A percentile compares a stretch with the other conserved stretches of the same genome.
phyloP scores from a whole-genome alignment of 30 jellyfish, hydroid and myxozoan species.

The Cassiopea andromeda region DNA sequence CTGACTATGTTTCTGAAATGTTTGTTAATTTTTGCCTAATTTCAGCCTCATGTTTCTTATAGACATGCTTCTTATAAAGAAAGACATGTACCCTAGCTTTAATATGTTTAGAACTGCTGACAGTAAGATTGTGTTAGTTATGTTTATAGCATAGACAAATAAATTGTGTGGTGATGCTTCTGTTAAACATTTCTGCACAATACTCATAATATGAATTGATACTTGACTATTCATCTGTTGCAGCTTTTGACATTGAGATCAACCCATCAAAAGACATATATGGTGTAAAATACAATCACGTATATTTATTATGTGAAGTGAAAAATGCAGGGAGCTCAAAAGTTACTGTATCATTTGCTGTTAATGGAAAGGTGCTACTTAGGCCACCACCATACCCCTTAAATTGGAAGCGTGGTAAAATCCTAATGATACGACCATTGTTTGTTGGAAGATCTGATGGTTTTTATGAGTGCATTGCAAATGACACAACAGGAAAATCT shows the following conservation, averaged over 20 bases:
- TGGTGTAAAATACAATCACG: conserved; percentile 64
- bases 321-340: conserved; percentile 37
- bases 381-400: conserved; percentile 60
- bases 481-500: conserved; percentile 30
- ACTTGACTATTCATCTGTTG: neutral
- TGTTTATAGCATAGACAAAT: too few species aligned
- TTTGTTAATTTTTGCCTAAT: too few species aligned
- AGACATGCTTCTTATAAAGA: too few species aligned
- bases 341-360: conserved; percentile 30
- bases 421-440: conserved; percentile 76
- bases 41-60: too few species aligned
- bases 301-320: conserved; percentile 65
- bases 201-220: too few species aligned
- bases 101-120: too few species aligned
- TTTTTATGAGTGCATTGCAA: conserved; percentile 72
- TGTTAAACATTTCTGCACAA: too few species aligned
- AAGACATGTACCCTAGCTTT: too few species aligned
- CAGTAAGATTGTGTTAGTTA: too few species aligned
- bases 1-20: too few species aligned
- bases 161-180: too few species aligned
- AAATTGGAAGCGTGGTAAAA: conserved; percentile 50
- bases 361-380: conserved; percentile 27
- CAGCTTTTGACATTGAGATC: conserved; percentile 55
- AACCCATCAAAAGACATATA: conserved; percentile 47
- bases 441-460: conserved; percentile 80